Percentiles rank a stretch among this genome's conserved stretches.
Conservation (phyloP, 2,888 invertebrate genomes). For the Lucinisca nassula region DNA sequence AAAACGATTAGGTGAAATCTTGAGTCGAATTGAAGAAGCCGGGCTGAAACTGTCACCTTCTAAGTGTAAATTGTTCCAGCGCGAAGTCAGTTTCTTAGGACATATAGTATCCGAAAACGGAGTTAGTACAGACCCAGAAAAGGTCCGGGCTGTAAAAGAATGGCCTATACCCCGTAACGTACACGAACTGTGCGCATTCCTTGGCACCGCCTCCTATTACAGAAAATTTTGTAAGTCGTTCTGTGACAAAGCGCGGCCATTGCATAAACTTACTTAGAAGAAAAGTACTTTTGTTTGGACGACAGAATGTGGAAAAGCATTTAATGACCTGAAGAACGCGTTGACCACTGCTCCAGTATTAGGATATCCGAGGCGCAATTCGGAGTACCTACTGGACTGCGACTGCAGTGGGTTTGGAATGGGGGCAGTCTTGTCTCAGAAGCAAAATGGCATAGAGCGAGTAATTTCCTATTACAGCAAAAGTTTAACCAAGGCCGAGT, state of each 20-base stretch:
- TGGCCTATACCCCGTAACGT: slow-evolving; percentile 38
- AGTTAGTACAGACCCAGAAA: slow-evolving; percentile 36
- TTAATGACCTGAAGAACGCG: not conserved
- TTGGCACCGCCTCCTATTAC: slow-evolving; percentile 58
- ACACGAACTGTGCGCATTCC: slow-evolving; percentile 37
- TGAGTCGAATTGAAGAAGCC: slow-evolving; percentile 44
- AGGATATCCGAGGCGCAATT: slow-evolving; percentile 48
- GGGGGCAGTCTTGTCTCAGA: slow-evolving; percentile 46
- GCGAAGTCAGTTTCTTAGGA: slow-evolving; percentile 49
- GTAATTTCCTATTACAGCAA: slow-evolving; percentile 47
- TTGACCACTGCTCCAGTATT: slow-evolving; percentile 37
- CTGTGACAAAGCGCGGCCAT: not conserved
- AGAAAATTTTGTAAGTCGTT: slow-evolving; percentile 34
- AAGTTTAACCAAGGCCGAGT: slow-evolving; percentile 33
- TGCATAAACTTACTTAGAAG: slow-evolving; percentile 13
- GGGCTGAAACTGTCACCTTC: slow-evolving; percentile 53
- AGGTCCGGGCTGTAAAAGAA: slow-evolving; percentile 38
- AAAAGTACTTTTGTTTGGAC: slow-evolving; percentile 3
- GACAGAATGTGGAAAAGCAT: not conserved
- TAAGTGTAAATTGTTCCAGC: slow-evolving; percentile 56
- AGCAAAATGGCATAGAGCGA: slow-evolving; percentile 30
- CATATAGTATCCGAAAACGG: slow-evolving; percentile 54
- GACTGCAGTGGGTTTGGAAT: slow-evolving; percentile 37
- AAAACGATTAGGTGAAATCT: slow-evolving; percentile 40
- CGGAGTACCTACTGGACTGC: slow-evolving; percentile 13